Evolutionary conservation across 2,888 invertebrate species (phyloP).

Genomic region (Athrips mouffetella): DNA sequence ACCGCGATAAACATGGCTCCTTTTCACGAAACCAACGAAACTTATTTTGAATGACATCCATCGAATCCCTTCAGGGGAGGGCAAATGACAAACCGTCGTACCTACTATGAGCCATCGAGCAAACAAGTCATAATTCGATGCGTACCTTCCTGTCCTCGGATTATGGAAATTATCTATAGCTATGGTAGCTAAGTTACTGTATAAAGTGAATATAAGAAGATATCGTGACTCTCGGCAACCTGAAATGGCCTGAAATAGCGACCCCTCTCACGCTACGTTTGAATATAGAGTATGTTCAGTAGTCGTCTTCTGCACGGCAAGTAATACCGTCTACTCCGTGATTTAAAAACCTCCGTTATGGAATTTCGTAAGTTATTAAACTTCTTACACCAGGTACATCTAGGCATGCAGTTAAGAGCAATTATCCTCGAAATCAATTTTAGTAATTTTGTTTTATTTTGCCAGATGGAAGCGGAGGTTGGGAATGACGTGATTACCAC

Average conservation of each 20-base stretch:
- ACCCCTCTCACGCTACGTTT: conserved; percentile 64
- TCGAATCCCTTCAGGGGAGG: neutral
- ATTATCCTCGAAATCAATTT: neutral
- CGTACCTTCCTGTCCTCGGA: conserved; percentile 30
- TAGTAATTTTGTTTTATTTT: conserved; percentile 16
- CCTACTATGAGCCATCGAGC: conserved; percentile 16
- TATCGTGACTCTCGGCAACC: conserved; percentile 65
- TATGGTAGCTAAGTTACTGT: conserved; percentile 28
- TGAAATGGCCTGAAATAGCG: conserved; percentile 62
- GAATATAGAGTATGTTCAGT: conserved; percentile 43
- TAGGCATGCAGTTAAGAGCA: neutral
- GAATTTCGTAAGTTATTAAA: conserved; percentile 45
- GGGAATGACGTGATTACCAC: conserved; percentile 85
- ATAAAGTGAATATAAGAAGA: conserved; percentile 38
- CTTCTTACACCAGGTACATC: conserved; percentile 15
- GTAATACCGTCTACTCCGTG: conserved; percentile 42
- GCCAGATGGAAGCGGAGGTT: conserved; percentile 77
- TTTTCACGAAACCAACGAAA: conserved; percentile 4
- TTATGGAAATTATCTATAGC: conserved; percentile 42
- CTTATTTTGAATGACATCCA: conserved; percentile 10
- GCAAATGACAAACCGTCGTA: conserved; percentile 12
- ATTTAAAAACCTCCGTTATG: conserved; percentile 31
- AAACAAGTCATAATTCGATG: conserved; percentile 23
- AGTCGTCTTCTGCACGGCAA: conserved; percentile 61
- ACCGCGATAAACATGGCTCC: neutral